Base-by-base conservation (phyloP, 2,888 invertebrate genomes). In the Cantharis rustica region DNA sequence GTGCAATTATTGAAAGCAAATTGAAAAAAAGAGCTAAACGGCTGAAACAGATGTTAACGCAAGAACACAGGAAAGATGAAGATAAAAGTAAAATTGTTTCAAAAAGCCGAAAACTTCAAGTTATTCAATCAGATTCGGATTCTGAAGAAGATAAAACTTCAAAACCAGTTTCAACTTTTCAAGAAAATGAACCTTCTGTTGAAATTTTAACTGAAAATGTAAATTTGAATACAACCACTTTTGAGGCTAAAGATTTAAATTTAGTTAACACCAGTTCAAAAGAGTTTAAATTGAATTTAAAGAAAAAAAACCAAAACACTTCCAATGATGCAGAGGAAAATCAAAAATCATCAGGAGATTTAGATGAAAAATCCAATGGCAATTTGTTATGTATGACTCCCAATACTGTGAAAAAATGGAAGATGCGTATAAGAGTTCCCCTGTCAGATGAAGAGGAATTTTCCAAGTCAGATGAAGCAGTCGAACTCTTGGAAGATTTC, bases 11-110 rank as follows among this genome's bases (percentile, higher is more conserved):
- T 15, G 90, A 91, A 75, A 86, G 87, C 61, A 89, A 91, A 85
- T 87, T 94, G 87, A 89, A 91, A 13, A 91, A 91, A 83, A 87
- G 94, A 73, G 90, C 92, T 16, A 91, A 91, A 83, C 88, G 88
- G 77, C 87, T 93, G 68, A 92, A 90, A 84, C 86, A 83, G 70
- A 88, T 91, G 87, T 71, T 81, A 68, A 75, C 68, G 7, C 61
- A 76, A 73, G 68, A 26, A 17, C n/a, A 61, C 15, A 68, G 47
- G 47, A 27, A 71, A 31, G 16, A 16, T 70, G n/a, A 23, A 26
- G 68, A 31, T 15, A 27, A 15, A 3, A 27, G 15, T 27, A 1
- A 16, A 26, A 16, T 3, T 66, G n/a, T 66, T 66, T n/a, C 20
- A 13, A 66, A 80, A 68, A 20, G 20, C 3, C 10, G 23, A 2